Percentiles rank a stretch among this genome's conserved stretches.
phyloP scores from a whole-genome alignment of 2,113 vertebrate species.

The Siniperca chuatsi region DNA sequence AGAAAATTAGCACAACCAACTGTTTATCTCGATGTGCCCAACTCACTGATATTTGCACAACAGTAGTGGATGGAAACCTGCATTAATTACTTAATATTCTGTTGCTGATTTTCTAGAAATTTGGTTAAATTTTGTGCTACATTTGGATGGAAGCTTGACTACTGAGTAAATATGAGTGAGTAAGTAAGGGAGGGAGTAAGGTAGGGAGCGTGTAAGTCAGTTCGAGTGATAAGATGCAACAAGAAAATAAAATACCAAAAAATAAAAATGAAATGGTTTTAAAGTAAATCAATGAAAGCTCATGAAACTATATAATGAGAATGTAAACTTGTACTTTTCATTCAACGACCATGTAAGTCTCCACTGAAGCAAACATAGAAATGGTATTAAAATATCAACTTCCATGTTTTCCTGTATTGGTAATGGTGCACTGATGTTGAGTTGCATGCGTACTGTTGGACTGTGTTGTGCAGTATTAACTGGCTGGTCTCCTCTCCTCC shows the following conservation, averaged over 20 bases:
- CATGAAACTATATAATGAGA: not conserved
- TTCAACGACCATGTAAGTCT: not conserved
- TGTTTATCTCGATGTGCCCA: not conserved
- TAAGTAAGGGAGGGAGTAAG: too few species aligned
- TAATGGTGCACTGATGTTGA: not conserved
- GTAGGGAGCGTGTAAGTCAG: too few species aligned
- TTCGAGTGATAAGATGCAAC: too few species aligned
- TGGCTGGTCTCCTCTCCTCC: conserved; percentile 18
- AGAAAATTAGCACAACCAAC: not conserved
- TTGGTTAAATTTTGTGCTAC: too few species aligned
- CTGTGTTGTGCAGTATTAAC: not conserved
- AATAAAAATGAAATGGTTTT: not conserved
- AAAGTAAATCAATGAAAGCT: not conserved
- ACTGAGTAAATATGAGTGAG: too few species aligned
- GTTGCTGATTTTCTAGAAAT: not conserved
- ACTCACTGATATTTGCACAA: not conserved
- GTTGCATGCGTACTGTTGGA: not conserved
- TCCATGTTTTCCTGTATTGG: not conserved
- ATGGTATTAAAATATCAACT: not conserved
- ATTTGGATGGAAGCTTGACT: too few species aligned
- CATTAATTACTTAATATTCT: not conserved
- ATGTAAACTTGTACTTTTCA: not conserved
- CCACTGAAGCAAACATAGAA: not conserved
- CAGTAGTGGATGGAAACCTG: not conserved
- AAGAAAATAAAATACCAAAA: too few species aligned